Evolutionary conservation across 1,140 invertebrate genomes (phyloP), one percentile per base, ranked within the genome.

Genomic region (Triops cancriformis): DNA sequence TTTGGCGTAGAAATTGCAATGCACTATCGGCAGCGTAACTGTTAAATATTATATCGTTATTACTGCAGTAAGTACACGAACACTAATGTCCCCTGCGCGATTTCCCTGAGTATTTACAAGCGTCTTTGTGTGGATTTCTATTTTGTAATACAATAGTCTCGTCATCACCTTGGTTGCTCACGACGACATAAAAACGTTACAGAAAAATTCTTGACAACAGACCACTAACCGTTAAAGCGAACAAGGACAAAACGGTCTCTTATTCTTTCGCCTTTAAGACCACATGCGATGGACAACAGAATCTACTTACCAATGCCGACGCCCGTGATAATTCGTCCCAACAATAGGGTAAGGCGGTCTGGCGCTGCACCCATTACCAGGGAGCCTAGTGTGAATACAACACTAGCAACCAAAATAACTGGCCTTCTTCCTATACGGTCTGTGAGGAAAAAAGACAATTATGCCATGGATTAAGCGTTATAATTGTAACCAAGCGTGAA

Each of bases 281-380:
- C 26, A n/a, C 42, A 14, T n/a, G 11, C 23, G 64, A 18, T 18
- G 43, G 37, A 64, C 72, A 42, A 77, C 12, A 51, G 51, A 64
- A 31, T 28, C 31, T 23, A 45, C 75, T 84, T 81, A 89, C 89
- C 89, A 79, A 91, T 89, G 42, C 86, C 89, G 64, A 87, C 82
- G 14, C 90, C 89, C 3, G 89, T 85, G 45, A 89, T 84, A n/a
- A 89, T 82, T 76, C 89, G 80, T 12, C 89, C 89, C 74, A 85
- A 81, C 4, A 90, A 81, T 3, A 90, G 83, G 37, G 86, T 82
- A 42, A 84, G 84, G 79, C 87, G 86, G 78, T 84, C 83, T 26
- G 83, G 80, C 4, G 89, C 85, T 27, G 86, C 82, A 1, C 84
- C 87, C 86, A 89, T 88, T 26, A 89, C 80, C 10, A 89, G 76